Evolutionary conservation across 2,113 vertebrate species (phyloP), one percentile per base, ranked within the genome.

Genomic region (Leptodactylus fuscus): DNA sequence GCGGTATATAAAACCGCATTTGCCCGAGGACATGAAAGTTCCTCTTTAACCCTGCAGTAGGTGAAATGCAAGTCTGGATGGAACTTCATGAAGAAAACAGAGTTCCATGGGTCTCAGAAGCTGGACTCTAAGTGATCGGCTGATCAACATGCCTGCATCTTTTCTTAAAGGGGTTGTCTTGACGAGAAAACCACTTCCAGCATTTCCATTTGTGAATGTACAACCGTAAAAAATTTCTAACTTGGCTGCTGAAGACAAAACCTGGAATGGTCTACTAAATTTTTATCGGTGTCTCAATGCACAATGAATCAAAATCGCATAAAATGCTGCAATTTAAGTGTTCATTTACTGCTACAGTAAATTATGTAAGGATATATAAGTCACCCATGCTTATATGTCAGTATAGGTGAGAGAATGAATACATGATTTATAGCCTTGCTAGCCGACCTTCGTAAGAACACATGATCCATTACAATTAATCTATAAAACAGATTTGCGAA

Each of bases 401-500:
- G 29, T n/a, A 78, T 3, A 55, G 75, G 49, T 55, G 75, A 78
- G 32, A 55, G 32, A 36, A 32, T 55, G 75, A 34, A 22, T 55
- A 36, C 32, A 41, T 41, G 53, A 60, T 80, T 62, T 60, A 80
- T 29, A 41, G n/a, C 24, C 5, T 12, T 29, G 15, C 51, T n/a
- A n/a, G n/a, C n/a, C n/a, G n/a, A n/a, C n/a, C n/a, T n/a, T n/a
- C n/a, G 34, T 36, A n/a, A n/a, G 22, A 78, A 60, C 36, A 38
- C 32, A 80, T 16, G 34, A 69, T 38, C 34, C 65, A 60, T 62
- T 44, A 13, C 38, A 58, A 55, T 18, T 62, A 27, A 80, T 55
- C 77, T 62, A 60, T 27, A 80, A 80, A 41, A 80, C 34, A 60
- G 34, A 80, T 44, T 80, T 16, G 13, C 38, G 77, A 62, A 38